Percentiles rank a stretch among this genome's conserved stretches.
Evolutionary conservation across 2,888 invertebrate species (phyloP).

Genomic region (Tridacna gigas): DNA sequence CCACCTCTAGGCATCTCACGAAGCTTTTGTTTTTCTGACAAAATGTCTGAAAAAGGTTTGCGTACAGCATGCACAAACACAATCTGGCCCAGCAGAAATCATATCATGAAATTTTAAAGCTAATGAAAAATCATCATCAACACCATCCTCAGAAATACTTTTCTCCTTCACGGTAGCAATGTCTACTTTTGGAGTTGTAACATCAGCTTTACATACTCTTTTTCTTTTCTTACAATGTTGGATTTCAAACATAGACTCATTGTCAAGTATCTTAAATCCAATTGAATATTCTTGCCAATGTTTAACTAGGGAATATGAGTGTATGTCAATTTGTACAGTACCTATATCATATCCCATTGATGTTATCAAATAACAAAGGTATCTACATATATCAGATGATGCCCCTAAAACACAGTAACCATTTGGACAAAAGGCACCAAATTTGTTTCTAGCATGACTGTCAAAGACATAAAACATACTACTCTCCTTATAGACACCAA

Average conservation of each 20-base stretch:
- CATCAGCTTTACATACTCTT: no score
- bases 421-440: background rate
- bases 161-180: no score
- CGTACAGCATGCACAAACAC: no score
- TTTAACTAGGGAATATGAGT: background rate
- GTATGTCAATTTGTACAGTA: background rate
- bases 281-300: background rate
- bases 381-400: background rate
- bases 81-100: no score
- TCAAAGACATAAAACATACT: background rate
- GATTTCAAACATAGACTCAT: no score
- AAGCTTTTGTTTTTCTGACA: conserved; percentile 14
- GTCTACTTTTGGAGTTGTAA: no score
- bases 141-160: no score
- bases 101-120: no score
- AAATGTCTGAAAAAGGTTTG: background rate
- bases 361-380: background rate
- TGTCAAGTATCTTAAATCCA: background rate
- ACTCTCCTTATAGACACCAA: background rate
- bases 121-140: no score
- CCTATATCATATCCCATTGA: background rate
- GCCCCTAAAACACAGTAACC: background rate
- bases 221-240: no score
- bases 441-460: background rate
- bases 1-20: conserved; percentile 51